Percentiles rank a stretch among this genome's conserved stretches.
Conservation (phyloP, 2,888 invertebrate genomes). For the Beris morrisii region DNA sequence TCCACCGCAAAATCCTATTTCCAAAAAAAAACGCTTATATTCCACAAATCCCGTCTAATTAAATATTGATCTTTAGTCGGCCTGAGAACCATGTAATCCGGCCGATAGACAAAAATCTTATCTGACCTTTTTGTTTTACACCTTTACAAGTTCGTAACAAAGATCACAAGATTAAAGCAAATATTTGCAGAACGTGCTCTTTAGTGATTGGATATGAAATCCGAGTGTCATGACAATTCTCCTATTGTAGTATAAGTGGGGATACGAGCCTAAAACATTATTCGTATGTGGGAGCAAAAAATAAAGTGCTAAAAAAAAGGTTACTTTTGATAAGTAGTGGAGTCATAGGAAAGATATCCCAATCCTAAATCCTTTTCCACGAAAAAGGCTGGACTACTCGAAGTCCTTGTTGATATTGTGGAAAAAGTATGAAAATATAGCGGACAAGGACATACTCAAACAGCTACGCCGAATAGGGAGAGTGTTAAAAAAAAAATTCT, state of each 20-base stretch:
- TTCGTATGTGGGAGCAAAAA: background rate
- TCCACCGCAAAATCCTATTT: no score
- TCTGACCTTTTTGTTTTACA: constrained; percentile 29
- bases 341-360: no score
- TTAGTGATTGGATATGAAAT: constrained; percentile 33
- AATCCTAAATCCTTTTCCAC: no score
- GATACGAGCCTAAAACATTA: no score
- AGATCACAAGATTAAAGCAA: constrained; percentile 30
- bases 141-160: constrained; percentile 28
- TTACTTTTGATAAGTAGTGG: background rate
- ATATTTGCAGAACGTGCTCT: constrained; percentile 34
- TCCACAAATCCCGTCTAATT: no score
- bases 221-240: constrained; percentile 20
- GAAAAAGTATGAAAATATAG: no score
- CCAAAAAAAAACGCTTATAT: no score
- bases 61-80: background rate
- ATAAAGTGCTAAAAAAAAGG: background rate
- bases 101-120: constrained; percentile 27
- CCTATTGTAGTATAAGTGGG: background rate
- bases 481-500: constrained; percentile 9
- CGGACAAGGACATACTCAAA: no score
- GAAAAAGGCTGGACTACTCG: no score
- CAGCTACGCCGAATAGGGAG: constrained; percentile 1
- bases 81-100: constrained; percentile 26
- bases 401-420: no score